A percentile compares a stretch with the other conserved stretches of the same genome.
phyloP scores from a whole-genome alignment of 2,888 invertebrate species.

The Nineta flava region DNA sequence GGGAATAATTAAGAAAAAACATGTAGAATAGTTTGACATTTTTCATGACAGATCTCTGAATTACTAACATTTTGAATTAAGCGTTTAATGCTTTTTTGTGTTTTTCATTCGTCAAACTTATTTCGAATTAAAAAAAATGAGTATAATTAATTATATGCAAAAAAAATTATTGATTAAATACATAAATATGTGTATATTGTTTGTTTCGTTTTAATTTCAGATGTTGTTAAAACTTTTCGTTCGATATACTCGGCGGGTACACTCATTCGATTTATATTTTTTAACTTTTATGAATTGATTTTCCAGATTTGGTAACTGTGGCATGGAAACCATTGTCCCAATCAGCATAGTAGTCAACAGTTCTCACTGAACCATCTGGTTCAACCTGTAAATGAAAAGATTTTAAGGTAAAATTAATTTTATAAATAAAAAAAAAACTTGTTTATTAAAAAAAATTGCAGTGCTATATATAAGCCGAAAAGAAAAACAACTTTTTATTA shows the following conservation, averaged over 20 bases:
- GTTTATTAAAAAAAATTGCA: background rate
- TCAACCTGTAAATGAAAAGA: constrained; percentile 34
- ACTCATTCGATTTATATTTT: background rate
- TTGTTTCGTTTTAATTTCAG: too few relatives aligned
- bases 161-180: background rate
- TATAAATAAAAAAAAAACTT: constrained; percentile 3
- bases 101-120: background rate
- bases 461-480: background rate
- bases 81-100: background rate
- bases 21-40: background rate
- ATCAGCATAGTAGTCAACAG: constrained; percentile 59
- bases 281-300: constrained; percentile 3
- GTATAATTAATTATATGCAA: background rate
- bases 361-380: constrained; percentile 58
- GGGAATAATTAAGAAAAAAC: background rate
- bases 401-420: background rate
- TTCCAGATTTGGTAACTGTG: constrained; percentile 39
- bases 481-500: too few relatives aligned
- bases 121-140: background rate
- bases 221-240: too few relatives aligned
- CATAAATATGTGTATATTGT: background rate
- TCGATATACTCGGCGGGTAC: constrained; percentile 1
- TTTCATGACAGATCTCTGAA: background rate
- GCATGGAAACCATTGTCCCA: constrained; percentile 69
- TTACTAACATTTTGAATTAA: too few relatives aligned